Evolutionary conservation across 2,888 invertebrate species (phyloP), one percentile per base, ranked within the genome.

Genomic region (Spicauda simplicius): DNA sequence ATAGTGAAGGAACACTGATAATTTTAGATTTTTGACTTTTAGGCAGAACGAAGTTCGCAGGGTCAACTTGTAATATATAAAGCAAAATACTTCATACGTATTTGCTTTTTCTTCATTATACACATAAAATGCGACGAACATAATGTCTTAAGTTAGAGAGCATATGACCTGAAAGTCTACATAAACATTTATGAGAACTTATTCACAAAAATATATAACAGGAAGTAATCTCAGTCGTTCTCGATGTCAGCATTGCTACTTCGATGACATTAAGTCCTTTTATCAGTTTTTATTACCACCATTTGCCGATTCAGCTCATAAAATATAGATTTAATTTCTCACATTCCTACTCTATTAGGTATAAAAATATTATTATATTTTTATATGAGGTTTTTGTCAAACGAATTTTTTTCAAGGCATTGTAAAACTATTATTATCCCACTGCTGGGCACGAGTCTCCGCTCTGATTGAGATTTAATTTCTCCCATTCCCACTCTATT

Each of bases 241-340:
- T 30, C 37, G 53, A 45, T 50, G 66, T 56, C 66, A 60, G 55
- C 59, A 55, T 48, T 55, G 16, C 30, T 8, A 30, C 20, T 18
- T 50, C 20, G 41, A 12, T 48, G n/a, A 50, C 33, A 50, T 54
- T 67, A 67, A 53, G 66, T 50, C 50, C 60, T 37, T 45, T 61
- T 61, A 67, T 60, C 66, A 56, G 62, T 41, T 33, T 19, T 67
- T 67, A 67, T 67, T 67, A 37, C 66, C 60, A 50, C 37, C 60
- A 37, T 56, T 61, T 50, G 55, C 48, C n/a, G 54, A 37, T 61
- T 56, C 66, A 20, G 66, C 50, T 50, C 66, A 52, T 67, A 61
- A 61, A 61, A 66, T 41, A 7, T 37, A 50, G 37, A 67, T 67
- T 55, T 55, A 45, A 63, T 55, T 52, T 55, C 50, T 41, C 45